These are phyloP conservation scores for Sebastes fasciatus DNA, from an alignment of 2,113 vertebrate genomes.

Conservation along the genomic window DNA sequence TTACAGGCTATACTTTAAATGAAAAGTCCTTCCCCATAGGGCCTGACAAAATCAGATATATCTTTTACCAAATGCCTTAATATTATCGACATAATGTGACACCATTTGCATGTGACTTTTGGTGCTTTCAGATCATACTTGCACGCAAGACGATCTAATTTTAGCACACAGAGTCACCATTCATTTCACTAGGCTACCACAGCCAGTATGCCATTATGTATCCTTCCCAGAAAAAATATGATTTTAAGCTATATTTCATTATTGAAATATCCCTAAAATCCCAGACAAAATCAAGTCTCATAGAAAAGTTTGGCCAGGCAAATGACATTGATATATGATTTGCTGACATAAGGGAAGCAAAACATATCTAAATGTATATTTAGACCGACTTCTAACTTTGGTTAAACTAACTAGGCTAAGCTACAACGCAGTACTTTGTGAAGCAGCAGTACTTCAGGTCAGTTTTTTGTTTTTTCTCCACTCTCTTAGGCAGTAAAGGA, in stretches of 20 bases:
- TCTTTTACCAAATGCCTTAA: constrained; percentile 6
- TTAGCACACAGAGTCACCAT: background rate
- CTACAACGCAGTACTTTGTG: background rate
- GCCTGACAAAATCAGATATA: background rate
- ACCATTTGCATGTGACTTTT: background rate
- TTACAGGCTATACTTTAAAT: constrained; percentile 24
- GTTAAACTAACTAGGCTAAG: background rate
- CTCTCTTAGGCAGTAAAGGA: background rate
- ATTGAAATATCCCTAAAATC: background rate
- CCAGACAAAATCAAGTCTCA: background rate
- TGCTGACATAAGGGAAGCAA: too few relatives aligned
- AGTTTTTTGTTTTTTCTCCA: background rate
- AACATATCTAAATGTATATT: background rate
- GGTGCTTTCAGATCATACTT: background rate
- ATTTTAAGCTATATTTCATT: background rate
- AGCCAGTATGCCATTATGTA: background rate
- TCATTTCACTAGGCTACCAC: background rate
- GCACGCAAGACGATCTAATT: background rate
- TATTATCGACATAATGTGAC: background rate
- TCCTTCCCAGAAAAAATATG: background rate
- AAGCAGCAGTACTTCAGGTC: background rate
- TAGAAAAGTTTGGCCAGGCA: too few relatives aligned
- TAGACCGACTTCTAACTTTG: background rate
- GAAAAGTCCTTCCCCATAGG: background rate
- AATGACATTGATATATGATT: too few relatives aligned